Percentiles rank a stretch among this genome's conserved stretches.
phyloP scores from a whole-genome alignment of 2,888 invertebrate species.

The Mesorhabditis sp. region DNA sequence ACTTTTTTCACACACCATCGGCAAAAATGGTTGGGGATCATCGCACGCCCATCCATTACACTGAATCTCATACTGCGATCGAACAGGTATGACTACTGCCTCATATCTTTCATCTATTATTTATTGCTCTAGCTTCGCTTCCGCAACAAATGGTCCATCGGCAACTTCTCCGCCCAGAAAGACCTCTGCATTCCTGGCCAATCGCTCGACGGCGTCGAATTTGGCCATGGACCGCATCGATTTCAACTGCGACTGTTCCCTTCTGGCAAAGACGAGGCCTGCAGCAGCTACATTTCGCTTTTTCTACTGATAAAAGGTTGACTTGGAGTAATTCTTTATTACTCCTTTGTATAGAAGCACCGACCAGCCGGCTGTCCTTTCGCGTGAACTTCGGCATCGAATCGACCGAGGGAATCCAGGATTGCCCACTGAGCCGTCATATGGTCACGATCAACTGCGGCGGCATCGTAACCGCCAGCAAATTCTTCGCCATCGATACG shows the following conservation, averaged over 20 bases:
- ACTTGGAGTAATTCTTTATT: not conserved
- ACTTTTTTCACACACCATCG: no score
- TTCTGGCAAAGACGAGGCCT: conserved; percentile 45
- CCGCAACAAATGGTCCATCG: not conserved
- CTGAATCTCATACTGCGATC: not conserved
- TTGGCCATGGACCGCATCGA: conserved; percentile 32
- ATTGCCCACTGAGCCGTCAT: conserved; percentile 43
- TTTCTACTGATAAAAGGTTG: conserved; percentile 38
- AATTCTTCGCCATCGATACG: conserved; percentile 39
- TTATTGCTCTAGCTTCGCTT: not conserved
- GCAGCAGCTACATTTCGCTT: conserved; percentile 36
- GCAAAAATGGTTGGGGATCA: no score
- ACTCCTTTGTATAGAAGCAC: conserved; percentile 24
- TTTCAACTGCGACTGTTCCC: conserved; percentile 44
- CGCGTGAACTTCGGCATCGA: conserved; percentile 44
- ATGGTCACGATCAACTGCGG: conserved; percentile 44
- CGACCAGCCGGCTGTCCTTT: conserved; percentile 33
- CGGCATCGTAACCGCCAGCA: conserved; percentile 46
- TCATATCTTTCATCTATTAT: not conserved
- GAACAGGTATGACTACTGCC: not conserved
- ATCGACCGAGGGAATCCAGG: conserved; percentile 38
- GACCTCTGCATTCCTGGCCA: not conserved
- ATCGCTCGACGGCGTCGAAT: conserved; percentile 9
- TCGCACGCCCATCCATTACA: no score
- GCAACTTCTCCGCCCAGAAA: not conserved